Base-by-base conservation (phyloP, 2,888 invertebrate species). In the Sisyra nigra region DNA sequence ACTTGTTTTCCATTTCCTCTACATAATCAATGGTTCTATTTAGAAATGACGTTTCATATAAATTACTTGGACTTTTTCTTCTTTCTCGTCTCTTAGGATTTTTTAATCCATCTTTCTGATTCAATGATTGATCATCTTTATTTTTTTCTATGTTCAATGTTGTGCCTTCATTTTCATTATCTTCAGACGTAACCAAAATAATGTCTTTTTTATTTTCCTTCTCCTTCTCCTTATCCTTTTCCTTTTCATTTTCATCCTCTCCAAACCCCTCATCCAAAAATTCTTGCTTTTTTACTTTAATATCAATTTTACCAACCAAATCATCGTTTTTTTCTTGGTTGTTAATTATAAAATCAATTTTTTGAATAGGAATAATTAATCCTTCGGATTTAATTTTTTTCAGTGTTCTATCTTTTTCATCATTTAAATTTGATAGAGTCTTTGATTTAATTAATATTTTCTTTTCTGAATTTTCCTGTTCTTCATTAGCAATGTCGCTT, bases 351-450 rank as follows among this genome's bases (percentile, higher is more conserved):
- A n/a, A n/a, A n/a, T n/a, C 40, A 10, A 40, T 30, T 24, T 31
- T 14, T 17, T 5, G 10, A 14, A 11, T 35, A 11, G n/a, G 29
- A 11, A 40, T 34, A 45, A 45, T 41, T 7, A 32, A 37, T 18
- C 46, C 44, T 31, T 50, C 48, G 9, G 39, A 47, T 29, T 39
- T 13, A 33, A 51, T 46, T 31, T 48, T 48, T 6, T 47, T 39
- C 10, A 48, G 48, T n/a, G 49, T 30, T 31, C 46, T 44, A 2
- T 40, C 37, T 41, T 48, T 47, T 3, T 45, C 45, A 40, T 41
- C 35, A 15, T 39, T 32, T 32, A 45, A 46, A 29, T 47, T 34
- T 18, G 44, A 14, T 37, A 40, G 43, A 34, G 5, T 40, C 41
- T 33, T 35, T 29, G 43, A 43, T 24, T 9, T 41, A 41, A 38